phyloP scores from a whole-genome alignment of 2,888 invertebrate species.

The Koerneria pararmatus region DNA sequence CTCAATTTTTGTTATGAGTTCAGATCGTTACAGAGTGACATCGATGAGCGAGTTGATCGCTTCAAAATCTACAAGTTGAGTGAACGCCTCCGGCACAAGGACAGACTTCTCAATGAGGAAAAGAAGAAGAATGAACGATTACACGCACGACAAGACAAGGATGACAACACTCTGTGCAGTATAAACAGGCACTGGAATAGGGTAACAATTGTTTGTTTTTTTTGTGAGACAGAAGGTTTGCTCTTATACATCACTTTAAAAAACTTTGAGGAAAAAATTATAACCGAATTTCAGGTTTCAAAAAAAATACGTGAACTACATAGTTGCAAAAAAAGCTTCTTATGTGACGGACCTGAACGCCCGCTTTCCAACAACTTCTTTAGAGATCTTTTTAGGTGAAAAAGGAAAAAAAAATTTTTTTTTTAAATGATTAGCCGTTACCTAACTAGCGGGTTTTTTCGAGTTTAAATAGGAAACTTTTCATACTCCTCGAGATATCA shows the following conservation, averaged over 20 bases:
- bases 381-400: background rate
- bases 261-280: no score
- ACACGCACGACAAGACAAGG: constrained; percentile 82
- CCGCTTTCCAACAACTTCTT: no score
- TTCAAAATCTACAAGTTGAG: constrained; percentile 95
- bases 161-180: constrained; percentile 93
- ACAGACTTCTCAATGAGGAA: constrained; percentile 61
- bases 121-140: constrained; percentile 14
- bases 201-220: no score
- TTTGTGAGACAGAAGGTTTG: no score
- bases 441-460: no score
- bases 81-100: constrained; percentile 78
- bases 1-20: background rate
- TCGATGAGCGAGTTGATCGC: constrained; percentile 33
- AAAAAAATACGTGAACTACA: no score
- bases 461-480: no score
- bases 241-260: no score
- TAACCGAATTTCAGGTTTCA: no score
- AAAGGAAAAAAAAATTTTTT: background rate
- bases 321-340: no score
- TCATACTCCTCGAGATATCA: no score
- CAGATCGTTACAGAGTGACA: constrained; percentile 43
- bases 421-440: background rate
- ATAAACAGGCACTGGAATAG: constrained; percentile 94
- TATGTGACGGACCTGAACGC: no score